Evolutionary conservation across 1,140 invertebrate genomes (phyloP).

Genomic region (Leguminivora glycinivorella): DNA sequence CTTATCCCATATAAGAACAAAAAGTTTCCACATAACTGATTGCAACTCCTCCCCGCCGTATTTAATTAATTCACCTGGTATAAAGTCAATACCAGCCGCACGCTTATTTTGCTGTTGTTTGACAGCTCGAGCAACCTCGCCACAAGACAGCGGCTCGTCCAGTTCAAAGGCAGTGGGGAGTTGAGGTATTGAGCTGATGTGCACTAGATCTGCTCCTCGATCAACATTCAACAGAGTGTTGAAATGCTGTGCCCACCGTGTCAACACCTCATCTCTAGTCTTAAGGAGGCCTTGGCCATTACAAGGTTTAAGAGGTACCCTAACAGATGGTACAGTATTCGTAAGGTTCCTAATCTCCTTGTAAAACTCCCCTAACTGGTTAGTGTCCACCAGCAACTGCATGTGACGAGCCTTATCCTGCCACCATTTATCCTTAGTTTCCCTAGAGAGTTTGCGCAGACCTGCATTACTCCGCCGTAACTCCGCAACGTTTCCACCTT

Average conservation of each 20-base stretch:
- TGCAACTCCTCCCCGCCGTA: constrained; percentile 10
- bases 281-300: neutral
- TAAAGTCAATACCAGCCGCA: constrained; percentile 20
- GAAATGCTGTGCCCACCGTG: constrained; percentile 18
- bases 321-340: neutral
- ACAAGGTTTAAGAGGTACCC: neutral
- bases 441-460: neutral
- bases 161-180: neutral
- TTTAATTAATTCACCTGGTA: constrained; percentile 28
- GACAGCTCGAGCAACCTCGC: constrained; percentile 12
- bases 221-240: constrained; percentile 27
- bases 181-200: constrained; percentile 18
- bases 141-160: constrained; percentile 18
- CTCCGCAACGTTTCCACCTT: neutral
- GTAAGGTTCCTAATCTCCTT: neutral
- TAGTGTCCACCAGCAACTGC: constrained; percentile 4
- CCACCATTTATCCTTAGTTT: constrained; percentile 9
- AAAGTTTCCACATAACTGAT: constrained; percentile 19
- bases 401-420: constrained; percentile 20
- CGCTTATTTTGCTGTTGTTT: constrained; percentile 26
- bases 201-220: constrained; percentile 3
- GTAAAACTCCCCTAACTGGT: constrained; percentile 6
- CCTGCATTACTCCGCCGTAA: neutral
- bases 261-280: neutral
- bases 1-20: constrained; percentile 26